Percentiles rank a stretch among this genome's conserved stretches.
phyloP scores from a whole-genome alignment of 2,888 invertebrate genomes.

The Adelognathus sp. region DNA sequence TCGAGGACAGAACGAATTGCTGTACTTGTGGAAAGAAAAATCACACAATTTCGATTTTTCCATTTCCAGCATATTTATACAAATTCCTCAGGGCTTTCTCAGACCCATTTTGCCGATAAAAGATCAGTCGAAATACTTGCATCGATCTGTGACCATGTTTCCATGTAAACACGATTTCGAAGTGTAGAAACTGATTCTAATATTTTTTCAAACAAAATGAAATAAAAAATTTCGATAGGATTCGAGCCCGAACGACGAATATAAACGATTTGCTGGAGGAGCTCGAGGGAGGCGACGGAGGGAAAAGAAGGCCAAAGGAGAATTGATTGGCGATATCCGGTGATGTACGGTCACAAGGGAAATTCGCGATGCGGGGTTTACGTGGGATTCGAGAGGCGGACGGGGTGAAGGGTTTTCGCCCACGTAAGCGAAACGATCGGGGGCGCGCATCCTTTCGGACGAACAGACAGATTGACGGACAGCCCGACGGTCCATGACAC shows the following conservation, averaged over 20 bases:
- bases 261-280: conserved; percentile 29
- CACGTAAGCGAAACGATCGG: conserved; percentile 72
- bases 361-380: conserved; percentile 52
- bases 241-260: not conserved
- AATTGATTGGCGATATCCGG: conserved; percentile 61
- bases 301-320: conserved; percentile 47
- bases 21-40: too few species aligned
- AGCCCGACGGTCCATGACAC: conserved; percentile 74
- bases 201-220: not conserved
- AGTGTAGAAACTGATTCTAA: not conserved
- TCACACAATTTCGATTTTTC: too few species aligned
- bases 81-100: too few species aligned
- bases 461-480: conserved; percentile 76
- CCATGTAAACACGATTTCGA: too few species aligned
- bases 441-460: conserved; percentile 50
- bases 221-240: too few species aligned
- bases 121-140: too few species aligned
- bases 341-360: conserved; percentile 64
- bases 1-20: too few species aligned
- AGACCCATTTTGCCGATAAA: too few species aligned
- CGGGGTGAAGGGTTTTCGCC: conserved; percentile 52
- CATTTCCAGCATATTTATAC: too few species aligned
- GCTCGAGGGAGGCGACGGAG: not conserved
- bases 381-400: not conserved
- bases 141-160: too few species aligned